Base-by-base conservation (phyloP, 2,888 invertebrate genomes). In the Orchesellides sinensis region DNA sequence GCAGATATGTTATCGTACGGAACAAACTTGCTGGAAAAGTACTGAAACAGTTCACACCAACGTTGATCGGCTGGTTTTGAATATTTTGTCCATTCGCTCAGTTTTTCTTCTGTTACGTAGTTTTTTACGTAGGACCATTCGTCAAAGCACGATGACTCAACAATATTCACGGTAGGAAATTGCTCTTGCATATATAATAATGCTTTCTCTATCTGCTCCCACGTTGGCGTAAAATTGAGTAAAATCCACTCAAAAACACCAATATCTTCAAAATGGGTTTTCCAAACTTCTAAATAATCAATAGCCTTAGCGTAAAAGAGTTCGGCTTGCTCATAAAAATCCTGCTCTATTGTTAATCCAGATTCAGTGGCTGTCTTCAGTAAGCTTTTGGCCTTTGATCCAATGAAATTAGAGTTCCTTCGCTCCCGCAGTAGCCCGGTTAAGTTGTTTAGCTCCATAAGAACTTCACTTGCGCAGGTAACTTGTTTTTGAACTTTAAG, bases 211-310 rank as follows among this genome's bases (percentile, higher is more conserved):
- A 78, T 25, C 0, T 59, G 17, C 6, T 25, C 8, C 77, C 77
- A 78, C 0, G 12, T n/a, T 5, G 23, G 19, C 1, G 19, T 3
- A 10, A 1, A 17, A n/a, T 17, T 68, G 2, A 78, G 23, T 10
- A 10, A 19, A 45, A 23, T 59, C 77, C 77, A 78, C 1, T 12
- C 14, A 21, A 78, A 78, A 17, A n/a, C 3, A 2, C 14, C 3
- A 10, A 68, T 1, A 1, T 68, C 23, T 29, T 78, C 23, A 17
- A 68, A 35, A 2, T 65, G 77, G 1, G n/a, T n/a, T 23, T 12
- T 59, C 77, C 77, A 78, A 10, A 17, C 21, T n/a, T 35, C 14
- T 21, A 78, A 12, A 59, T 78, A 78, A 5, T 56, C 27, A 2
- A 59, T 59, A 10, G 59, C 25, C 14, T 12, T 23, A 1, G 23